phyloP scores from a whole-genome alignment of 2,797 vertebrate species.

The Lacerta agilis region DNA sequence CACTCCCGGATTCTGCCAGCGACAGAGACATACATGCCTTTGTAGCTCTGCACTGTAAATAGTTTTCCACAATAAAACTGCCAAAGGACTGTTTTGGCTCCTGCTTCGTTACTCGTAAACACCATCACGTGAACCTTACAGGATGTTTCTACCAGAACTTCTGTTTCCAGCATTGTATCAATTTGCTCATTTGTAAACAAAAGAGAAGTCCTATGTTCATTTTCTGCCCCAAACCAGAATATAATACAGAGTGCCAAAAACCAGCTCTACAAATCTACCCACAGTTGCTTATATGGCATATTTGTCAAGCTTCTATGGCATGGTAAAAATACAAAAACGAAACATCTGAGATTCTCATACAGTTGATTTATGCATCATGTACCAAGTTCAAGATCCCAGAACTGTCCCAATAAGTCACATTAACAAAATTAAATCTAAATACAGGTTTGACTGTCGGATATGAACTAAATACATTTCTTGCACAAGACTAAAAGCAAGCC shows the following conservation, averaged over 20 bases:
- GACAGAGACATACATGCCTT: too few relatives aligned
- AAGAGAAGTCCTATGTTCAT: neutral
- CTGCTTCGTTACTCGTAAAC: too few relatives aligned
- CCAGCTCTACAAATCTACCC: neutral
- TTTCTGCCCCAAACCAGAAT: neutral
- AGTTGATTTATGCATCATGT: neutral
- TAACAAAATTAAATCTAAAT: neutral
- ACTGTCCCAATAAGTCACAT: neutral
- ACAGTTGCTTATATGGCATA: neutral
- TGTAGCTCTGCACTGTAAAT: too few relatives aligned
- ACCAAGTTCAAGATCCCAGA: neutral
- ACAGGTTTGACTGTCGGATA: neutral
- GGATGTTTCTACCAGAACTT: neutral
- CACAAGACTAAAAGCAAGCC: neutral
- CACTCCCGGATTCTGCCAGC: too few relatives aligned
- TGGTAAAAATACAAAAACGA: neutral
- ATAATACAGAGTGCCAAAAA: neutral
- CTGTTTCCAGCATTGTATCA: neutral
- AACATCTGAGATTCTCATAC: neutral
- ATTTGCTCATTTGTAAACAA: neutral
- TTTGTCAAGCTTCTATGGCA: neutral
- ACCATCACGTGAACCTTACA: too few relatives aligned
- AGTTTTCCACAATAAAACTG: too few relatives aligned
- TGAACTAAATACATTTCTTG: neutral
- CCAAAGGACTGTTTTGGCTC: too few relatives aligned